Conservation (phyloP, 2,888 invertebrate species). For the Tinea semifulvella region DNA sequence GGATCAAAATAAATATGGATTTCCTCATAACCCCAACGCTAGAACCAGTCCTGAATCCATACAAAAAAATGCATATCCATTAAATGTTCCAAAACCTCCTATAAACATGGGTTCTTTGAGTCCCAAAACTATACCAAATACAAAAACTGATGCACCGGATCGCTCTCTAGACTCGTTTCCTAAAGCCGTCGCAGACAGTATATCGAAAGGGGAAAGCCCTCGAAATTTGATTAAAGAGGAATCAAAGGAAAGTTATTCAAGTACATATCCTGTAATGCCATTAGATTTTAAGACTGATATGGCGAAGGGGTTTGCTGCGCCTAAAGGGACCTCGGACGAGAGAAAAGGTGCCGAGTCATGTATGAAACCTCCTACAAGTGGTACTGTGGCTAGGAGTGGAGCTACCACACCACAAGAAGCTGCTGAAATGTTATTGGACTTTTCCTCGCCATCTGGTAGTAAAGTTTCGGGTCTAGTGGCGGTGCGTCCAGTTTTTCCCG, state of each 20-base stretch:
- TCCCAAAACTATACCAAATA: conserved; percentile 44
- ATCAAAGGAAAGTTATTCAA: conserved; percentile 38
- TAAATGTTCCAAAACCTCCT: conserved; percentile 55
- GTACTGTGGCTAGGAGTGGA: conserved; percentile 47
- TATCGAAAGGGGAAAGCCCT: conserved; percentile 44
- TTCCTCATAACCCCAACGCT: conserved; percentile 43
- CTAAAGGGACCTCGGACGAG: conserved; percentile 53
- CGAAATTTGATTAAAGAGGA: conserved; percentile 47
- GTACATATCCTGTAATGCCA: conserved; percentile 46
- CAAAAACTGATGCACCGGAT: conserved; percentile 40
- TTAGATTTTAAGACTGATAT: conserved; percentile 57
- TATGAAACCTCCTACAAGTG: conserved; percentile 57
- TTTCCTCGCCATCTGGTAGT: conserved; percentile 68
- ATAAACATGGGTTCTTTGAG: conserved; percentile 53
- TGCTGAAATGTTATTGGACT: conserved; percentile 73
- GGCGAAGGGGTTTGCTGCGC: conserved; percentile 53
- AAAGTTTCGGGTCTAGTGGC: conserved; percentile 63
- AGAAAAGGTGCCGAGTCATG: conserved; percentile 55
- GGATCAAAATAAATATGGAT: conserved; percentile 55
- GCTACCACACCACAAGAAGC: conserved; percentile 67
- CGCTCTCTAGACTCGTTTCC: conserved; percentile 42
- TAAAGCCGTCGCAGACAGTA: conserved; percentile 46
- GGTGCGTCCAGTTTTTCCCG: conserved; percentile 64
- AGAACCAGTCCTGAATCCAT: conserved; percentile 38
- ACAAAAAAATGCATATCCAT: conserved; percentile 52